phyloP scores from a whole-genome alignment of 2,888 invertebrate genomes.

The Drosophila pullipes region DNA sequence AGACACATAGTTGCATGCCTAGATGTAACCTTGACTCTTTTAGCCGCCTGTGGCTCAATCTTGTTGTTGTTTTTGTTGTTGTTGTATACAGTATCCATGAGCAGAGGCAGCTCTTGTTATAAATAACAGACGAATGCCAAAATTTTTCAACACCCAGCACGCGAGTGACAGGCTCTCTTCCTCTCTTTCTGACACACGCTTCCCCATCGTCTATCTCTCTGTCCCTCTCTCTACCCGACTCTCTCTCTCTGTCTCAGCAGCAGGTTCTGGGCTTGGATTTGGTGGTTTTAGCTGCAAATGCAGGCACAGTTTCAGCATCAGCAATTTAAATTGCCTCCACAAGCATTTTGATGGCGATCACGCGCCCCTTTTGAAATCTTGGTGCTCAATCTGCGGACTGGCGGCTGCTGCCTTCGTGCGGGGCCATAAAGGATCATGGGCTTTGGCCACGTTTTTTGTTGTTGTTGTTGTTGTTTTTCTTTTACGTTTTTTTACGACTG shows the following conservation, averaged over 20 bases:
- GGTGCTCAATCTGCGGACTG: slow-evolving; percentile 62
- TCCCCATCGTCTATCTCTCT: not conserved
- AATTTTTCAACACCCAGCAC: slow-evolving; percentile 75
- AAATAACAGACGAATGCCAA: slow-evolving; percentile 67
- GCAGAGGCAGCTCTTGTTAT: slow-evolving; percentile 57
- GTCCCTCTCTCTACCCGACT: not conserved
- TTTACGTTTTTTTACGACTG: slow-evolving; percentile 61
- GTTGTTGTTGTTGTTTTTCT: slow-evolving; percentile 1
- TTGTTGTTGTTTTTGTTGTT: slow-evolving; percentile 5
- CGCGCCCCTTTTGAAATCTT: slow-evolving; percentile 77
- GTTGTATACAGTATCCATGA: slow-evolving; percentile 36
- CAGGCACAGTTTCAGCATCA: slow-evolving; percentile 46
- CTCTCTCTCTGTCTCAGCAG: slow-evolving; percentile 7
- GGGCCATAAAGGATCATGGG: slow-evolving; percentile 73
- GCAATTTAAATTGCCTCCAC: slow-evolving; percentile 83
- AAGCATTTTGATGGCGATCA: slow-evolving; percentile 83
- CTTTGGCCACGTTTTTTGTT: slow-evolving; percentile 38
- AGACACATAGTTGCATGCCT: slow-evolving; percentile 51
- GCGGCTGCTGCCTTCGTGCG: slow-evolving; percentile 45
- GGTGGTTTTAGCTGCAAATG: slow-evolving; percentile 23
- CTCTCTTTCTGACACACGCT: not conserved
- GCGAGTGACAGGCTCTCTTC: slow-evolving; percentile 51
- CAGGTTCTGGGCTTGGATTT: slow-evolving; percentile 47
- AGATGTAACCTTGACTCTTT: slow-evolving; percentile 60
- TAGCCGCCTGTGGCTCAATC: slow-evolving; percentile 26